Conservation (phyloP, 2,888 invertebrate genomes). For the Zhengitettix transpicula region DNA sequence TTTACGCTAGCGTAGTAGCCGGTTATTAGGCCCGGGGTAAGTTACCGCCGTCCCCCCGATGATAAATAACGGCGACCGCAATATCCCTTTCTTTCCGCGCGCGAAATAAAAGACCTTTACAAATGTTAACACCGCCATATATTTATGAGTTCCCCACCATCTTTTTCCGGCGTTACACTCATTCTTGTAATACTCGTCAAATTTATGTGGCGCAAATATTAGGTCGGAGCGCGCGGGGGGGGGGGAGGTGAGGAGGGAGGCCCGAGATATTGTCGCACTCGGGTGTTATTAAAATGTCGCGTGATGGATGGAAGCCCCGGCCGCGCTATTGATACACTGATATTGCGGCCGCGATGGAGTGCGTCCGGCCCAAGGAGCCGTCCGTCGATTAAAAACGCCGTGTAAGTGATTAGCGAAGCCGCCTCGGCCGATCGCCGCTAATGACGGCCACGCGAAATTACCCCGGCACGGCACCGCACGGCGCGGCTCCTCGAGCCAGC, state of each 20-base stretch:
- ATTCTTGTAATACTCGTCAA: constrained; percentile 33
- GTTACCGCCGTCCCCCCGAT: constrained; percentile 17
- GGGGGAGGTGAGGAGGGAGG: neutral
- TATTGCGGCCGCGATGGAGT: neutral
- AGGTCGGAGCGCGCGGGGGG: constrained; percentile 20
- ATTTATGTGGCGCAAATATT: constrained; percentile 37
- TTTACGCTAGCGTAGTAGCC: neutral
- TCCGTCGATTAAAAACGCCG: too few relatives aligned
- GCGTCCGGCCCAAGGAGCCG: neutral
- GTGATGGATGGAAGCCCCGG: neutral
- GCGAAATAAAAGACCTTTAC: constrained; percentile 30
- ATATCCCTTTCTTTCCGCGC: constrained; percentile 20
- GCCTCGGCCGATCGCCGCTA: neutral
- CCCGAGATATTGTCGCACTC: neutral
- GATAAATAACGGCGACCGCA: constrained; percentile 26
- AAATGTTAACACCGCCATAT: constrained; percentile 31
- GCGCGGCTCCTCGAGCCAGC: constrained; percentile 20
- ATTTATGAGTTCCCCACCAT: constrained; percentile 24
- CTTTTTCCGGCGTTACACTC: constrained; percentile 24
- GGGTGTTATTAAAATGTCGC: neutral
- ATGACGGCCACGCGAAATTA: neutral
- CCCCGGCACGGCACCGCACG: neutral
- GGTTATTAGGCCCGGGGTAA: neutral
- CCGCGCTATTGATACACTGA: neutral
- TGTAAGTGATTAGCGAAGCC: too few relatives aligned